Evolutionary conservation across 53 echinoderm and acorn worm species (phyloP).

Genomic region (Paracentrotus lividus): DNA sequence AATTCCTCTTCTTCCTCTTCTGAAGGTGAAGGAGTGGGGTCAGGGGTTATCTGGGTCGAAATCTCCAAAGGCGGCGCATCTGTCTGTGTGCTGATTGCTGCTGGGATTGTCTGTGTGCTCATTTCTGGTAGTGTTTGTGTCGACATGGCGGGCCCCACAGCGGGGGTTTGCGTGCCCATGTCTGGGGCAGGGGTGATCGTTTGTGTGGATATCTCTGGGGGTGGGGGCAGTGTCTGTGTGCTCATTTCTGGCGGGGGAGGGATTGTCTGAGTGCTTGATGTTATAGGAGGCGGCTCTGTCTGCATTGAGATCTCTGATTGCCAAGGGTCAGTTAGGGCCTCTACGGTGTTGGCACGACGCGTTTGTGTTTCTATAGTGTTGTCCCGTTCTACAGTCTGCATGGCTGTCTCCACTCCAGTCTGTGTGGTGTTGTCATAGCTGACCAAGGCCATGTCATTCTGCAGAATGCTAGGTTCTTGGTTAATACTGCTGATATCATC

Average conservation of each 20-base stretch:
- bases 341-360: slow-evolving; percentile 83
- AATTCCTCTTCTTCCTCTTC: slow-evolving; percentile 71
- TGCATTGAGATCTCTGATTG: slow-evolving; percentile 97
- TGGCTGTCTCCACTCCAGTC: slow-evolving; percentile 86
- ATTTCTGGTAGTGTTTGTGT: slow-evolving; percentile 92
- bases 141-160: slow-evolving; percentile 80
- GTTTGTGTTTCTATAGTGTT: slow-evolving; percentile 91
- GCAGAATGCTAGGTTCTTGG: slow-evolving; percentile 82
- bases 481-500: slow-evolving; percentile 64
- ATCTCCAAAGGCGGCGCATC: slow-evolving; percentile 77
- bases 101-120: slow-evolving; percentile 86
- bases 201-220: slow-evolving; percentile 75
- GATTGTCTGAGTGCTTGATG: slow-evolving; percentile 83
- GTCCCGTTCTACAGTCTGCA: slow-evolving; percentile 91
- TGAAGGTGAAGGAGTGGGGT: slow-evolving; percentile 73
- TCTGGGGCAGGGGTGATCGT: slow-evolving; percentile 70
- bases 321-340: slow-evolving; percentile 90
- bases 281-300: slow-evolving; percentile 88
- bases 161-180: slow-evolving; percentile 88
- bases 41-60: slow-evolving; percentile 74
- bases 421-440: slow-evolving; percentile 97
- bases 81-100: slow-evolving; percentile 77
- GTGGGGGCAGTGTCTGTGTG: slow-evolving; percentile 81
- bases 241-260: slow-evolving; percentile 82
- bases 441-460: slow-evolving; percentile 82